phyloP scores from a whole-genome alignment of 2,113 vertebrate species.

The Corythoichthys haematopterus region DNA sequence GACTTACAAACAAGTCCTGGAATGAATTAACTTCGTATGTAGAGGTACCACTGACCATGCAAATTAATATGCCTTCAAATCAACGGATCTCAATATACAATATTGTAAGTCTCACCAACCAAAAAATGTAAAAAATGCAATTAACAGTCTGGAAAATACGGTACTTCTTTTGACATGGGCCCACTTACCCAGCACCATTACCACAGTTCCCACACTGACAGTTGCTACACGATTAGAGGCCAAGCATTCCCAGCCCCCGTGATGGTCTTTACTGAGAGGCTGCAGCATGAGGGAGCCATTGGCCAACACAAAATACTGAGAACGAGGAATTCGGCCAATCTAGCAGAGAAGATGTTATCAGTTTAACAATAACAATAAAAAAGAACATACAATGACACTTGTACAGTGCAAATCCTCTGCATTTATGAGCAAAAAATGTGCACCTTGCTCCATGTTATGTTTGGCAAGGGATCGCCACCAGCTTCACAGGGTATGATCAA shows the following conservation, averaged over 20 bases:
- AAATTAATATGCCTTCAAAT: too few relatives aligned
- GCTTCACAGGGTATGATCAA: constrained; percentile 83
- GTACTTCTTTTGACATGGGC: background rate
- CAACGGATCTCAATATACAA: too few relatives aligned
- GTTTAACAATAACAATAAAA: constrained; percentile 1
- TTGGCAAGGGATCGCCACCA: constrained; percentile 79
- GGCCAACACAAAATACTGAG: constrained; percentile 65
- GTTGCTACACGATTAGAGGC: constrained; percentile 84
- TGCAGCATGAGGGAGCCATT: constrained; percentile 84
- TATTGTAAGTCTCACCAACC: too few relatives aligned
- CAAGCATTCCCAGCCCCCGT: constrained; percentile 84
- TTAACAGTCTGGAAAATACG: background rate
- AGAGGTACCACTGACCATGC: too few relatives aligned
- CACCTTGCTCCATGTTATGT: constrained; percentile 88
- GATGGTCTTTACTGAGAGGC: constrained; percentile 84
- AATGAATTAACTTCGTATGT: too few relatives aligned
- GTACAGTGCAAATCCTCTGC: background rate
- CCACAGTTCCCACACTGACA: constrained; percentile 71
- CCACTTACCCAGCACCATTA: constrained; percentile 85
- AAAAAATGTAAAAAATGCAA: too few relatives aligned
- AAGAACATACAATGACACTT: background rate
- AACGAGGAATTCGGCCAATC: constrained; percentile 72
- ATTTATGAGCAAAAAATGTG: background rate
- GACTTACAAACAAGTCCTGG: too few relatives aligned
- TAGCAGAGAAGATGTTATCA: constrained; percentile 7